Conservation (phyloP, 2,888 invertebrate species). For the Dermolepida albohirtum region DNA sequence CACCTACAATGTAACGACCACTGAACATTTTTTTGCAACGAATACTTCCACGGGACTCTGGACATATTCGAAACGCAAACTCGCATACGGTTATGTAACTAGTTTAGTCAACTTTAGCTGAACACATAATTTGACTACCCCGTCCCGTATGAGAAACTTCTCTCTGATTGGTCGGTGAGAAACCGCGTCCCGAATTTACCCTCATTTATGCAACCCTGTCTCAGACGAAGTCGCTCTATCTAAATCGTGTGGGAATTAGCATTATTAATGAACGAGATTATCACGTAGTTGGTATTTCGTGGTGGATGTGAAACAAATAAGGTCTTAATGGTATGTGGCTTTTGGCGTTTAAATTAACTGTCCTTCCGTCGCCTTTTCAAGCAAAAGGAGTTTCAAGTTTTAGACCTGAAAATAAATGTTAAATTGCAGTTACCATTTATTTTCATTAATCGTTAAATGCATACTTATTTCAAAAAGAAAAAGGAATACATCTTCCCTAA, state of each 20-base stretch:
- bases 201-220: conserved; percentile 48
- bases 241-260: neutral
- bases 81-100: conserved; percentile 51
- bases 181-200: conserved; percentile 55
- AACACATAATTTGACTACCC: conserved; percentile 57
- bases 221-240: conserved; percentile 20
- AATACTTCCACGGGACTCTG: conserved; percentile 23
- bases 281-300: neutral
- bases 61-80: conserved; percentile 33
- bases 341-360: too few species aligned
- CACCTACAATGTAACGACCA: too few species aligned
- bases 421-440: too few species aligned
- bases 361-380: too few species aligned
- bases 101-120: conserved; percentile 53
- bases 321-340: too few species aligned
- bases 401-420: too few species aligned
- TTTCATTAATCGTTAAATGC: too few species aligned
- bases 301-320: too few species aligned
- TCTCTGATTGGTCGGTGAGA: conserved; percentile 56
- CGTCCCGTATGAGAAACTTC: conserved; percentile 61
- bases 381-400: too few species aligned
- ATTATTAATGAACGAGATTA: conserved; percentile 10
- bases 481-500: too few species aligned
- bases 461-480: too few species aligned
- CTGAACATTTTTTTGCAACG: too few species aligned